These are phyloP conservation scores for Branchipolynoe longqiensis DNA, from an alignment of 2,888 invertebrate genomes.

Conservation along the genomic window DNA sequence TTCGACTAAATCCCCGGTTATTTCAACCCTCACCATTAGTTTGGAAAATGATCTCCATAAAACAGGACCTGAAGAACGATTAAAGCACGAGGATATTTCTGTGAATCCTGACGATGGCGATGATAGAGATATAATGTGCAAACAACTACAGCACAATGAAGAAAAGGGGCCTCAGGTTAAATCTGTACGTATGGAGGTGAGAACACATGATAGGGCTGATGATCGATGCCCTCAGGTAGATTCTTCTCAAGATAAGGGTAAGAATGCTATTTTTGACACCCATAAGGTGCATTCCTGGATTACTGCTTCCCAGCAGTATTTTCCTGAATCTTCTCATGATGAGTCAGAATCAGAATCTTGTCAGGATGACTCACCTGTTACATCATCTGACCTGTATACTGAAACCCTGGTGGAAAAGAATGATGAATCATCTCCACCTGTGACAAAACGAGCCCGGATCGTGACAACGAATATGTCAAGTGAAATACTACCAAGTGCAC, in stretches of 20 bases:
- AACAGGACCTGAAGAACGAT: background rate
- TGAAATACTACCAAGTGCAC: too few relatives aligned
- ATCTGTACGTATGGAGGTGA: too few relatives aligned
- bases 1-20: background rate
- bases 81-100: too few relatives aligned
- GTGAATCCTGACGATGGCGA: too few relatives aligned
- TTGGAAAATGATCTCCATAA: constrained; percentile 28
- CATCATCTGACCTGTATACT: background rate
- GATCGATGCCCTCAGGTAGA: too few relatives aligned
- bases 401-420: background rate
- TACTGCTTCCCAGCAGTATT: constrained; percentile 1
- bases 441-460: background rate
- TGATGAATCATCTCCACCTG: background rate
- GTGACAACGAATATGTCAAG: too few relatives aligned
- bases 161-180: too few relatives aligned
- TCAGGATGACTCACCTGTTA: background rate
- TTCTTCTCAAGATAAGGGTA: too few relatives aligned
- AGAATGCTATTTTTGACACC: background rate
- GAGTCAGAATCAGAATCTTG: background rate
- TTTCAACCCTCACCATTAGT: constrained; percentile 2
- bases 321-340: constrained; percentile 32
- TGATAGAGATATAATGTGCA: too few relatives aligned
- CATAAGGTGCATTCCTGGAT: constrained; percentile 35
- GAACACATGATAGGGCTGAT: too few relatives aligned
- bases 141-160: too few relatives aligned